These are phyloP conservation scores for Limenitis camilla DNA, from an alignment of 2,888 invertebrate genomes.

Conservation along the genomic window DNA sequence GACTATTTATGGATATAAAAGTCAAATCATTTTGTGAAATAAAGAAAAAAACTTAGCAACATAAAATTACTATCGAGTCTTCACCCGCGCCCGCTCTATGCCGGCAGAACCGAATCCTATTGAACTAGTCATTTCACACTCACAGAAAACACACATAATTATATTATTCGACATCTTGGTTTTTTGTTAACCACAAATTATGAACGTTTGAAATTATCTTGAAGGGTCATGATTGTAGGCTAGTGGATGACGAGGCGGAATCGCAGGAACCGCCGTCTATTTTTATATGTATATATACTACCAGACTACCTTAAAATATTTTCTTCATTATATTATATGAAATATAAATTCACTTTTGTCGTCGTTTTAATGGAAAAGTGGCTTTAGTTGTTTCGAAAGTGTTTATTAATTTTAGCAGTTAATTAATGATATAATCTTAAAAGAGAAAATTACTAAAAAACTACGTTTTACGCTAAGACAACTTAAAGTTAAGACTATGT, in stretches of 20 bases:
- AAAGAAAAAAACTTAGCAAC: too few species aligned
- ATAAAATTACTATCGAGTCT: too few species aligned
- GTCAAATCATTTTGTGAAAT: too few species aligned
- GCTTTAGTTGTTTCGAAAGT: too few species aligned
- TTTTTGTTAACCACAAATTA: conserved; percentile 68
- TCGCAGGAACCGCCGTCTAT: conserved; percentile 28
- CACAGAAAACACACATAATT: conserved; percentile 66
- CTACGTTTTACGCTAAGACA: too few species aligned
- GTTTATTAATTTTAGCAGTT: too few species aligned
- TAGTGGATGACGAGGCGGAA: conserved; percentile 50
- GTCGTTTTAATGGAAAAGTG: too few species aligned
- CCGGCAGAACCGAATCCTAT: conserved; percentile 39
- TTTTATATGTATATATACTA: conserved; percentile 6
- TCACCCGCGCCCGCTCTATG: conserved; percentile 12
- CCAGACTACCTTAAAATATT: background rate
- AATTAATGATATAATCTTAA: too few species aligned
- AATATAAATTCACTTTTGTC: too few species aligned
- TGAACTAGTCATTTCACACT: conserved; percentile 69
- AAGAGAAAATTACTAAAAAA: too few species aligned
- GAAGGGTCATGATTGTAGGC: conserved; percentile 65
- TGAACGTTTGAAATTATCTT: conserved; percentile 64
- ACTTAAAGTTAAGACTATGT: too few species aligned
- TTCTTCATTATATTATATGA: background rate
- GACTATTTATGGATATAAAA: too few species aligned
- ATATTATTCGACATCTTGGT: conserved; percentile 58